These are phyloP conservation scores for Bombyx huttoni DNA, from an alignment of 2,888 invertebrate species.

Conservation along the genomic window DNA sequence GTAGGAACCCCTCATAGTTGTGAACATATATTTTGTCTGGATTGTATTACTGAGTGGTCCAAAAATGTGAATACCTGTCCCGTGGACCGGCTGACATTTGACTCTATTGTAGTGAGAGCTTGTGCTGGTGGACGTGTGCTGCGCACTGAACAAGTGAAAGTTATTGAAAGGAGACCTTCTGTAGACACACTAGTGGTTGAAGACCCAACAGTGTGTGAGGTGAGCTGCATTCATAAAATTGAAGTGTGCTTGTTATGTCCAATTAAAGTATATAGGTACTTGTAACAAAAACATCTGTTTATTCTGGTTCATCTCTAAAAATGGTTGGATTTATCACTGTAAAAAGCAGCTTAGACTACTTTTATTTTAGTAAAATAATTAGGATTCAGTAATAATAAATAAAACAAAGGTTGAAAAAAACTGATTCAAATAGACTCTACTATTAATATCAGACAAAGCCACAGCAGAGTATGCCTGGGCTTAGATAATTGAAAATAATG, in stretches of 20 bases:
- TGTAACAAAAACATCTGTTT: too few relatives aligned
- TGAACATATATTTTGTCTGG: constrained; percentile 90
- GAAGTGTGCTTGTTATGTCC: too few relatives aligned
- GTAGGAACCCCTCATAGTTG: constrained; percentile 89
- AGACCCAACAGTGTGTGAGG: constrained; percentile 84
- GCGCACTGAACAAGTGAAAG: constrained; percentile 76
- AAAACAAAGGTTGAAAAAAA: too few relatives aligned
- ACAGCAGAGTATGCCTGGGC: neutral
- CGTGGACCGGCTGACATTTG: constrained; percentile 87
- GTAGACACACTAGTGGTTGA: constrained; percentile 63
- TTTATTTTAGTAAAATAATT: too few relatives aligned
- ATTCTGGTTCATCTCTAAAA: too few relatives aligned
- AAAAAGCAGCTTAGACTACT: too few relatives aligned
- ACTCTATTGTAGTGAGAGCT: constrained; percentile 80
- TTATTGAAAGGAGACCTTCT: constrained; percentile 59
- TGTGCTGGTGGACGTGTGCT: constrained; percentile 77
- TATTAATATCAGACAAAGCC: too few relatives aligned
- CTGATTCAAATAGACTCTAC: too few relatives aligned
- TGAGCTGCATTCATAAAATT: constrained; percentile 18
- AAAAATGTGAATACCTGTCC: constrained; percentile 96
- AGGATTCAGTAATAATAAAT: too few relatives aligned
- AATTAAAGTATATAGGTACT: too few relatives aligned
- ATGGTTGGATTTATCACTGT: too few relatives aligned
- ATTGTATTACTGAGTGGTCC: constrained; percentile 95
- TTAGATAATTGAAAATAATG: too few relatives aligned